A percentile compares a stretch with the other conserved stretches of the same genome.
Conservation (phyloP, 2,113 vertebrate species). For the Colius striatus region DNA sequence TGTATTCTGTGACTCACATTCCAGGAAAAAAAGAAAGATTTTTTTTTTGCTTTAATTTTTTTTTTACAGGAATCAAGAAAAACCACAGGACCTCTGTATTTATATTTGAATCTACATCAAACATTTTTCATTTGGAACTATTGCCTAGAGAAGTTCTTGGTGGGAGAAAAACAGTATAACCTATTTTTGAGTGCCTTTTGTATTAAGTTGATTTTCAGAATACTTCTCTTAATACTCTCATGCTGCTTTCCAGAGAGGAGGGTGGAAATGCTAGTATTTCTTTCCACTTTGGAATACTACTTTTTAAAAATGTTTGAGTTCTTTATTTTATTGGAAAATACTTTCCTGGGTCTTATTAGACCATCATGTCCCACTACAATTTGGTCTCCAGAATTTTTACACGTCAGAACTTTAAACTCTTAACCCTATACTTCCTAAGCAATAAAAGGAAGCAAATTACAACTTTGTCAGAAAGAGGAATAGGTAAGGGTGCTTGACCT, state of each 20-base stretch:
- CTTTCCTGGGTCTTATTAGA: neutral
- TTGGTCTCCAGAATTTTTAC: neutral
- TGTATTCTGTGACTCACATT: conserved; percentile 71
- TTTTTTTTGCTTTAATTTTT: conserved; percentile 6
- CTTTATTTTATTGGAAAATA: neutral
- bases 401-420: neutral
- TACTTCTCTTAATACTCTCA: neutral
- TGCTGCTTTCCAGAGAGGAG: neutral
- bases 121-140: conserved; percentile 62
- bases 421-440: neutral
- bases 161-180: conserved; percentile 44
- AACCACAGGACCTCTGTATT: conserved; percentile 72
- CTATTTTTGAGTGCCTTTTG: conserved; percentile 56
- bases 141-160: conserved; percentile 57
- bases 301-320: neutral
- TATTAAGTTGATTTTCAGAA: conserved; percentile 55
- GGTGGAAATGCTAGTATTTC: neutral
- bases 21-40: conserved; percentile 63
- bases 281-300: neutral
- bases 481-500: neutral
- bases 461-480: neutral
- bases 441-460: neutral
- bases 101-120: conserved; percentile 74
- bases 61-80: conserved; percentile 69
- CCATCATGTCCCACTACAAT: neutral